Conservation (phyloP, 2,888 invertebrate species). For the Leptinotarsa rubiginosa region DNA sequence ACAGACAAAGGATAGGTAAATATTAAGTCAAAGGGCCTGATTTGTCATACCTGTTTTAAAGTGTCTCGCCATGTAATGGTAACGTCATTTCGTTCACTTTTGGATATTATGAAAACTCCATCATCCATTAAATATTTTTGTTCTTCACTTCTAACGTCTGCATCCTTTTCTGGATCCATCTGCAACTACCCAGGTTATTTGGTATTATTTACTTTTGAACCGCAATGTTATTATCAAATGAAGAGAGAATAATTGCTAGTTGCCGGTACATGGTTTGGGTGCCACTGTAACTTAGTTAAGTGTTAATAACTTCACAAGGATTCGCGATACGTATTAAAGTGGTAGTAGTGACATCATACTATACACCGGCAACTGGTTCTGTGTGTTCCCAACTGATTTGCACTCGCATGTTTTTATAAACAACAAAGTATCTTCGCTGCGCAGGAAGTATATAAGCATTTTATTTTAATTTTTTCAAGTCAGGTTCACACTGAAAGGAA, state of each 20-base stretch:
- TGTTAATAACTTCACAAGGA: constrained; percentile 14
- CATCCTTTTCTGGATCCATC: constrained; percentile 31
- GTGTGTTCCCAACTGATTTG: constrained; percentile 15
- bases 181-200: constrained; percentile 13
- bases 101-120: constrained; percentile 27
- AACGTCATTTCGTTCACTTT: constrained; percentile 22
- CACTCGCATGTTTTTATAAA: background rate
- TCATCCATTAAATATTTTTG: constrained; percentile 30
- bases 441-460: background rate
- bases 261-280: constrained; percentile 18
- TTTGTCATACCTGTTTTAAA: constrained; percentile 42
- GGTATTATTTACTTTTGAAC: background rate
- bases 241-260: background rate
- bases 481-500: too few relatives aligned
- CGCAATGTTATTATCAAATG: background rate
- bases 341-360: constrained; percentile 3
- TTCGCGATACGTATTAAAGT: background rate
- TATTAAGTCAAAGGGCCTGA: background rate
- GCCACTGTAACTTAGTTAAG: constrained; percentile 29
- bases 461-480: background rate
- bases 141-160: constrained; percentile 25
- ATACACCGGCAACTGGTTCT: constrained; percentile 1
- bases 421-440: background rate
- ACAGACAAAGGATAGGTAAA: background rate
- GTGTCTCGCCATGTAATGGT: constrained; percentile 48